Conservation (phyloP, 2,113 vertebrate species). For the Datnioides undecimradiatus region DNA sequence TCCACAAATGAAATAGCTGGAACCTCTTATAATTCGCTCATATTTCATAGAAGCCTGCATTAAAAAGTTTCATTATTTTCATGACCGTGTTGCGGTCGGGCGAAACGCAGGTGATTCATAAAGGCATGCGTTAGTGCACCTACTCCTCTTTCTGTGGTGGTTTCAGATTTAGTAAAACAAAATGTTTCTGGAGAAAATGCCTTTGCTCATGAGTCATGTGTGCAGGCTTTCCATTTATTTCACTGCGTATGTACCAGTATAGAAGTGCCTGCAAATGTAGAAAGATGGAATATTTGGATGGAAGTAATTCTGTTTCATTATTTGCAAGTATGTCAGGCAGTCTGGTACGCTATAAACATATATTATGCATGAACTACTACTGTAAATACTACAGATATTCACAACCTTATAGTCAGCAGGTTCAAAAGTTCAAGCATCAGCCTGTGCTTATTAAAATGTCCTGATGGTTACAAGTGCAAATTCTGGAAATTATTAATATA, state of each 20-base stretch:
- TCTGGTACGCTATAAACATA: constrained; percentile 10
- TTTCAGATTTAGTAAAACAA: too few relatives aligned
- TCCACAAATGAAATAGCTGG: constrained; percentile 2
- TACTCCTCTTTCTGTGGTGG: background rate
- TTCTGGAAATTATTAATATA: background rate
- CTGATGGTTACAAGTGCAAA: background rate
- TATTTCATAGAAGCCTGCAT: constrained; percentile 36
- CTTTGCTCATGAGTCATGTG: constrained; percentile 20
- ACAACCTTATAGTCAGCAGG: background rate
- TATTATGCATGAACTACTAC: background rate
- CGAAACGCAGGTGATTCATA: constrained; percentile 36
- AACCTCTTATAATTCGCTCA: constrained; percentile 24
- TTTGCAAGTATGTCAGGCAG: background rate
- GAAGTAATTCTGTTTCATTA: background rate
- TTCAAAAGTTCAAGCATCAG: constrained; percentile 11
- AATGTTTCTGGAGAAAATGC: too few relatives aligned
- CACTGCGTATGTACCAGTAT: background rate
- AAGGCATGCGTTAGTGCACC: background rate
- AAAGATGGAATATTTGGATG: background rate
- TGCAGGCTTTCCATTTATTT: constrained; percentile 1
- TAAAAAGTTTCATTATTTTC: constrained; percentile 28
- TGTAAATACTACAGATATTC: background rate
- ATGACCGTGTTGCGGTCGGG: constrained; percentile 13
- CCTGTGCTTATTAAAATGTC: background rate
- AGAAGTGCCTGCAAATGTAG: background rate